A percentile compares a stretch with the other conserved stretches of the same genome.
phyloP scores from a whole-genome alignment of 2,797 vertebrate species.

The Meda fulgida region DNA sequence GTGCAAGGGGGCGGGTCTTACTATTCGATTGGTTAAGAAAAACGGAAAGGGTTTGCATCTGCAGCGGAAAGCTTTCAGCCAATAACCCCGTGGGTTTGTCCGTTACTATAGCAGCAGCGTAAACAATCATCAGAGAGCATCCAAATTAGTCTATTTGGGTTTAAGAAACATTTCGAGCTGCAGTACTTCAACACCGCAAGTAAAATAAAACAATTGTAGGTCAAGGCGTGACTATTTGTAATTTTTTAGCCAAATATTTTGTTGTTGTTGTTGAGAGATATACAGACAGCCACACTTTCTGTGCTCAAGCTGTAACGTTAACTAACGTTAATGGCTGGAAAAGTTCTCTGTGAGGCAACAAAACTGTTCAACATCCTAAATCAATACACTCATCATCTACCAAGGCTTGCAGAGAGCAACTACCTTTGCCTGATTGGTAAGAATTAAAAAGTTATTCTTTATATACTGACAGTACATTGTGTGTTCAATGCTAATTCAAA shows the following conservation, averaged over 20 bases:
- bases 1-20: not conserved
- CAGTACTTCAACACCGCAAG: not conserved
- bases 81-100: conserved; percentile 20
- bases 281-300: not conserved
- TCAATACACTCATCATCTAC: conserved; percentile 70
- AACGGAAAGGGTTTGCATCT: not conserved
- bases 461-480: not conserved
- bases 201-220: too few species aligned
- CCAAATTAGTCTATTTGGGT: too few species aligned
- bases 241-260: not conserved
- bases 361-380: conserved; percentile 87
- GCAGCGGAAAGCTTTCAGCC: not conserved
- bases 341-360: conserved; percentile 76
- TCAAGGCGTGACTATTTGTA: not conserved
- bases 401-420: conserved; percentile 82
- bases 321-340: conserved; percentile 75
- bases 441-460: conserved; percentile 51
- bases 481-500: not conserved
- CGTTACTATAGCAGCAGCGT: conserved; percentile 51
- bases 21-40: conserved; percentile 48
- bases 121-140: conserved; percentile 5
- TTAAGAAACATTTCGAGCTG: not conserved
- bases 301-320: not conserved
- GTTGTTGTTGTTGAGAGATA: not conserved
- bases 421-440: conserved; percentile 88